A percentile compares a stretch with the other conserved stretches of the same genome.
Conservation (phyloP, 2,113 vertebrate species). For the Peromyscus polionotus region DNA sequence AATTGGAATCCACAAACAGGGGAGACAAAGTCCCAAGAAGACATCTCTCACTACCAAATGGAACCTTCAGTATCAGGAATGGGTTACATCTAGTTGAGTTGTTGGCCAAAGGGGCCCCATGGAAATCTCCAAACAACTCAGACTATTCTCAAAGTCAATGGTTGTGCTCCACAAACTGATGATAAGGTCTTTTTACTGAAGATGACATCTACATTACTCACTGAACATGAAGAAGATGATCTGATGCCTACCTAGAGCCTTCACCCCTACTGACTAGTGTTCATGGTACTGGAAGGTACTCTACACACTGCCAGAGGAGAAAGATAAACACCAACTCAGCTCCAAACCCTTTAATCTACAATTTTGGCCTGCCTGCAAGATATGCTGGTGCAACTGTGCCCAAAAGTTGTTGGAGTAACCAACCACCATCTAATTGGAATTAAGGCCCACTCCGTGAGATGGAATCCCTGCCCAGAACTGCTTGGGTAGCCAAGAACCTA, state of each 20-base stretch:
- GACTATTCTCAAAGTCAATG: background rate
- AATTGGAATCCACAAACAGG: background rate
- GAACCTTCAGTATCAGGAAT: background rate
- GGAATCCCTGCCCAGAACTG: background rate
- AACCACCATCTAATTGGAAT: background rate
- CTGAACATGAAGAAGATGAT: background rate
- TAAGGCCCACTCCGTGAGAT: background rate
- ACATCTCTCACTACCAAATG: background rate
- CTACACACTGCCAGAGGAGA: background rate
- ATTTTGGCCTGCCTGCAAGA: background rate
- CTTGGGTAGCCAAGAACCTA: background rate
- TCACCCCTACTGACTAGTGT: no score
- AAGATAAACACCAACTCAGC: background rate
- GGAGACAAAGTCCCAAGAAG: background rate
- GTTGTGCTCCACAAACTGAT: background rate
- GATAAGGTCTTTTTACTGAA: background rate
- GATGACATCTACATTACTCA: no score
- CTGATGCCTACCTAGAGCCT: background rate
- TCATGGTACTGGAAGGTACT: background rate
- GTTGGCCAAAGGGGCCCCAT: background rate
- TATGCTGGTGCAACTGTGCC: background rate
- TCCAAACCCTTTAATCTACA: background rate
- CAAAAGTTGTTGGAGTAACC: background rate
- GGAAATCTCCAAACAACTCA: background rate
- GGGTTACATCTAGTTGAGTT: background rate